Conservation (phyloP, 2,888 invertebrate genomes). For the Limenitis camilla region DNA sequence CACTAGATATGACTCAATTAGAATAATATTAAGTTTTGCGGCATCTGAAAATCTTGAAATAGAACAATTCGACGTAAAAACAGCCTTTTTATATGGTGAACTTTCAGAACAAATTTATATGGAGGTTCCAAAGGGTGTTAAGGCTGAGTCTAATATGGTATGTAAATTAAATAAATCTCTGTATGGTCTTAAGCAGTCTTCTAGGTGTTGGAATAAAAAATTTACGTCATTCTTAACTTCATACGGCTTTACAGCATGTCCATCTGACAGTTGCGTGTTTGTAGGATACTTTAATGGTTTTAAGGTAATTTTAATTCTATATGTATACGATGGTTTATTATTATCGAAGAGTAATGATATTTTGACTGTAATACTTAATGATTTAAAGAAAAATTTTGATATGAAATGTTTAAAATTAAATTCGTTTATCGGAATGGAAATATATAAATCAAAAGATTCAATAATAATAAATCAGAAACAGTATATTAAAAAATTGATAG, state of each 20-base stretch:
- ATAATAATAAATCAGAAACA: not conserved
- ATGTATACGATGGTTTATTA: conserved; percentile 4
- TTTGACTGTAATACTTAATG: not conserved
- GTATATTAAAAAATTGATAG: not conserved
- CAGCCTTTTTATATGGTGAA: too few relatives aligned
- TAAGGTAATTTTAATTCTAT: conserved; percentile 1
- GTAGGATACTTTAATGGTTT: conserved; percentile 4
- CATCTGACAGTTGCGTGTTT: conserved; percentile 6
- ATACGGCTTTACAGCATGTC: conserved; percentile 3
- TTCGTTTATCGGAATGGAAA: not conserved
- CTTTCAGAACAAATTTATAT: too few relatives aligned
- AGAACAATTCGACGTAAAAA: conserved; percentile 13
- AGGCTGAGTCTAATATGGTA: not conserved
- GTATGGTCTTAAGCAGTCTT: not conserved
- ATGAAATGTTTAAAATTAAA: not conserved
- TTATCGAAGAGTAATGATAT: not conserved
- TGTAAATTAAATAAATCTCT: conserved; percentile 16
- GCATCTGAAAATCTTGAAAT: conserved; percentile 1
- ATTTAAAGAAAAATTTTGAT: too few relatives aligned
- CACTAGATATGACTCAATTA: not conserved
- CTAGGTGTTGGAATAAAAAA: conserved; percentile 1
- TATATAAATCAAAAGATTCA: too few relatives aligned
- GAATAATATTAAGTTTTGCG: not conserved
- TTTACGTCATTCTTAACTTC: not conserved
- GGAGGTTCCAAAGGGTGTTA: too few relatives aligned